phyloP scores from a whole-genome alignment of 2,888 invertebrate species.

The Diadegma fenestrale region DNA sequence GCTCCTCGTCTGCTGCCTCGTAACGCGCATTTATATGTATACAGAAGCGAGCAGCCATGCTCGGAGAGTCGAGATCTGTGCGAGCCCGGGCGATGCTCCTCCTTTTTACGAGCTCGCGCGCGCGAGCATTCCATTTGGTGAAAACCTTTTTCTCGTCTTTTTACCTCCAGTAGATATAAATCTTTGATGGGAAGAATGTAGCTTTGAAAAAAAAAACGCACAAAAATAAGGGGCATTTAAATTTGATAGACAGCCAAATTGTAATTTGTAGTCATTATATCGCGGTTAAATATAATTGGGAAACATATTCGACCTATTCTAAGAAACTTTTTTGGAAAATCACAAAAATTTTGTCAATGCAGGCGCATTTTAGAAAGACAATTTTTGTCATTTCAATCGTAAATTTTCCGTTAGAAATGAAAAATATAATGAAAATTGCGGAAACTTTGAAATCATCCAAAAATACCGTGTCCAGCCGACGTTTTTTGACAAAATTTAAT shows the following conservation, averaged over 20 bases:
- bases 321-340: no score
- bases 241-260: neutral
- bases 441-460: no score
- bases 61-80: no score
- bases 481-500: no score
- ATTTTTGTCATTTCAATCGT: no score
- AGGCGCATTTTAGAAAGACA: no score
- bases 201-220: neutral
- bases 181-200: slow-evolving; percentile 19
- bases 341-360: no score
- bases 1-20: slow-evolving; percentile 14
- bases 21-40: neutral
- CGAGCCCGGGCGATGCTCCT: slow-evolving; percentile 16
- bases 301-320: no score
- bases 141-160: slow-evolving; percentile 32
- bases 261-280: slow-evolving; percentile 11
- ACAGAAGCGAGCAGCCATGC: no score
- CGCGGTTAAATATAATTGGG: neutral
- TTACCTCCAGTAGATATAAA: slow-evolving; percentile 35
- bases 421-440: no score
- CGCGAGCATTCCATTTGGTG: slow-evolving; percentile 35
- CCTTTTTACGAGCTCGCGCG: slow-evolving; percentile 22
- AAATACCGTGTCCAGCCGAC: no score
- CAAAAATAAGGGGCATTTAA: neutral
- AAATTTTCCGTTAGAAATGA: no score